Evolutionary conservation across 2,797 vertebrate species (phyloP).

Genomic region (Trachurus trachurus): DNA sequence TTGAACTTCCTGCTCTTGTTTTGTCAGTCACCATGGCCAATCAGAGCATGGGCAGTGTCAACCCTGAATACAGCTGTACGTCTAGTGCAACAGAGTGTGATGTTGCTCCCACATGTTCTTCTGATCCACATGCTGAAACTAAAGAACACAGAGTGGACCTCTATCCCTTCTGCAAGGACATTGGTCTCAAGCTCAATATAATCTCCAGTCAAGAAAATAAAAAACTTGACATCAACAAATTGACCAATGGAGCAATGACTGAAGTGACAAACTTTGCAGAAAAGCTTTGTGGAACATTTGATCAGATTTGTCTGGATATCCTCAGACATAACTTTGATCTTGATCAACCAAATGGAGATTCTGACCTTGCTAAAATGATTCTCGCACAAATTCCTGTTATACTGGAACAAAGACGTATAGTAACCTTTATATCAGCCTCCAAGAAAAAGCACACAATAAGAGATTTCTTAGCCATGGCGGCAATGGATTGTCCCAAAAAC

Average conservation of each 20-base stretch:
- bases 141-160: not conserved
- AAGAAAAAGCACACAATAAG: not conserved
- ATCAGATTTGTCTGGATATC: too few relatives aligned
- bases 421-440: too few relatives aligned
- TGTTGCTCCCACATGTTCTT: not conserved
- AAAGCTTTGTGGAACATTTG: not conserved
- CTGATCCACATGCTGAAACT: not conserved
- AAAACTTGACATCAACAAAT: too few relatives aligned
- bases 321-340: too few relatives aligned
- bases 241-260: constrained; percentile 1
- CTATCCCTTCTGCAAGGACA: constrained; percentile 36
- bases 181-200: constrained; percentile 19
- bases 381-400: not conserved
- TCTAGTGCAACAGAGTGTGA: not conserved
- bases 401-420: not conserved
- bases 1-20: constrained; percentile 22
- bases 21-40: not conserved
- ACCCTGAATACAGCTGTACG: not conserved
- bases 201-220: not conserved
- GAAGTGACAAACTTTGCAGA: constrained; percentile 28
- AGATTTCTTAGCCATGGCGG: not conserved
- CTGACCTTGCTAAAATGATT: too few relatives aligned
- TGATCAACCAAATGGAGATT: too few relatives aligned
- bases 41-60: not conserved
- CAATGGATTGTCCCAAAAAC: too few relatives aligned